Evolutionary conservation across 1,140 invertebrate genomes (phyloP).

Genomic region (Anadara kagoshimensis): DNA sequence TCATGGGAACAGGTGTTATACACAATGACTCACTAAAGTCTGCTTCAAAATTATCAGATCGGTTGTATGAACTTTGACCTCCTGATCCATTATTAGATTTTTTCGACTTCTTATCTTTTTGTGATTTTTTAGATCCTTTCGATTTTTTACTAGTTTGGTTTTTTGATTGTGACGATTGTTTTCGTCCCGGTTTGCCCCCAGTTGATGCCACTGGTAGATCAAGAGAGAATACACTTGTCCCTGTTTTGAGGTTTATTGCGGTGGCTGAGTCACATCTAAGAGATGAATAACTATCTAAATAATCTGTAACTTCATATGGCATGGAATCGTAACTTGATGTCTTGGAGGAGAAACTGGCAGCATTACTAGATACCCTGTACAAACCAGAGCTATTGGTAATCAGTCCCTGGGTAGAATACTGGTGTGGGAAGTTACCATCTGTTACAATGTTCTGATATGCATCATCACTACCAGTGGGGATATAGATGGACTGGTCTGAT

Average conservation of each 20-base stretch:
- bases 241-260: conserved; percentile 70
- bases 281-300: neutral
- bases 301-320: conserved; percentile 25
- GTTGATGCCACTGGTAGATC: conserved; percentile 47
- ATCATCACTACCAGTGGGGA: conserved; percentile 31
- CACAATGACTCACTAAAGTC: conserved; percentile 46
- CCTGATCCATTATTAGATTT: conserved; percentile 22
- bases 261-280: conserved; percentile 40
- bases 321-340: conserved; percentile 32
- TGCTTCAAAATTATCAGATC: conserved; percentile 20
- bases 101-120: conserved; percentile 49
- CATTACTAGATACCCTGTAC: neutral
- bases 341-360: neutral
- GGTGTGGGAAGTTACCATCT: too few species aligned
- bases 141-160: conserved; percentile 40
- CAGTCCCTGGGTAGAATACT: too few species aligned
- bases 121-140: conserved; percentile 48
- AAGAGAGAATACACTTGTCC: conserved; percentile 64
- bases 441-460: neutral
- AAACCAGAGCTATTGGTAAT: too few species aligned
- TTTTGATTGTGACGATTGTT: conserved; percentile 28
- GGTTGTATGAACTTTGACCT: neutral
- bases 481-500: conserved; percentile 20
- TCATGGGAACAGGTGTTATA: conserved; percentile 46
- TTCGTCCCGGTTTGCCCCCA: conserved; percentile 19